Base-by-base conservation (phyloP, 2,113 vertebrate genomes). In the Crypturellus undulatus region DNA sequence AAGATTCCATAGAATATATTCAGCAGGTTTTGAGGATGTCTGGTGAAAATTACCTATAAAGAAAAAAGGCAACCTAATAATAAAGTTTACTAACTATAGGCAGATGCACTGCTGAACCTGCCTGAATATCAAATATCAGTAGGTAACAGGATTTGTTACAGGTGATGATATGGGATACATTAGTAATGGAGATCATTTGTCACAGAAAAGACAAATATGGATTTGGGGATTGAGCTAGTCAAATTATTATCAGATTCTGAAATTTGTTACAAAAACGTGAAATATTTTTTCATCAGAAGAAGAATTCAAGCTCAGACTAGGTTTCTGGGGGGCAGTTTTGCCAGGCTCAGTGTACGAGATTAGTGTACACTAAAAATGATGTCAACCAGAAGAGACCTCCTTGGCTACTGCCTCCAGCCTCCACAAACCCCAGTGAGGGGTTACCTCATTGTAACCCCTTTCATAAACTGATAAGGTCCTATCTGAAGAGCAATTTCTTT, bases 61-160 rank as follows among this genome's bases (percentile, higher is more conserved):
- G 85, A 77, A 26, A 87, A 92, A 96, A 90, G 51, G 42, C 59
- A 68, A 76, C 95, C 93, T 88, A 92, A 91, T 89, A 84, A 86
- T 54, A 94, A 81, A 72, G 59, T 54, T 42, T 92, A 40, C 59
- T 73, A 80, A 92, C 43, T 76, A n/a, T 77, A 40, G 28, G 65
- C 84, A 91, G 79, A 73, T 71, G 84, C 11, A 1, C 36, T 91
- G 43, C 65, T 82, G 34, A 83, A 96, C 71, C 38, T 93, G 25
- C 9, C 76, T 47, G 19, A 92, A 92, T 88, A 70, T 45, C 34
- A 63, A 60, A 36, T 43, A 16, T 49, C 49, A 42, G 32, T 38
- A 71, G 6, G 45, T 56, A 84, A 77, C 8, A 75, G 58, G 32
- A 90, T 84, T 91, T 87, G 24, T 79, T 70, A 84, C 24, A 78